Evolutionary conservation across 2,797 vertebrate genomes (phyloP).

Genomic region (Sardinella longiceps): DNA sequence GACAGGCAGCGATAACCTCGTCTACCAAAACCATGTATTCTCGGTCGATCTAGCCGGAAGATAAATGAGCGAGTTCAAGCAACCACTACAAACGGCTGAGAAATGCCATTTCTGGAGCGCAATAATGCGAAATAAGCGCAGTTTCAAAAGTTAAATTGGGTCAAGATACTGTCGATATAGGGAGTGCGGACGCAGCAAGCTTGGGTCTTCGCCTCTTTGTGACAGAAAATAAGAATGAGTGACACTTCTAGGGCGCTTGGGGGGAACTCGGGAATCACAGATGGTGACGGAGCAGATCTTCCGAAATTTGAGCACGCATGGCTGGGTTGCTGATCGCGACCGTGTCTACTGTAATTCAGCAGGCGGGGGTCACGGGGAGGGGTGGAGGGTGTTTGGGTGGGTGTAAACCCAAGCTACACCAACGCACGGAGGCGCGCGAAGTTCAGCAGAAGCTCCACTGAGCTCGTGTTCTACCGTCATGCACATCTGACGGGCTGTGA

Average conservation of each 20-base stretch:
- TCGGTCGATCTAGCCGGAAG: not conserved
- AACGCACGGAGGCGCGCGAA: constrained; percentile 2
- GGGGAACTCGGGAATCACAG: not conserved
- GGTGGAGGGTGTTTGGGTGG: not conserved
- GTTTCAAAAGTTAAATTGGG: not conserved
- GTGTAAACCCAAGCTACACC: not conserved
- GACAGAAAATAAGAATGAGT: not conserved
- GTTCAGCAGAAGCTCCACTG: constrained; percentile 5
- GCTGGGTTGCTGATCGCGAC: not conserved
- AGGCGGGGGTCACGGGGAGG: not conserved
- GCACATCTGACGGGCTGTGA: not conserved
- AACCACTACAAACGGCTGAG: not conserved
- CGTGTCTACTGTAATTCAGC: constrained; percentile 4
- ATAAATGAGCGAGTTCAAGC: not conserved
- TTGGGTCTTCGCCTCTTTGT: not conserved
- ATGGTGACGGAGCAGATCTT: constrained; percentile 14
- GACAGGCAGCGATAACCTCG: not conserved
- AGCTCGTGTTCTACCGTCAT: not conserved
- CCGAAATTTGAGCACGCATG: constrained; percentile 9
- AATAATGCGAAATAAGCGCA: not conserved
- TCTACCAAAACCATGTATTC: not conserved
- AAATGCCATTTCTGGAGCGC: not conserved
- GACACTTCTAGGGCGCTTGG: constrained; percentile 12
- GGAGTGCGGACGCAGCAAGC: not conserved
- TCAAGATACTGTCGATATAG: not conserved